A percentile compares a stretch with the other conserved stretches of the same genome.
phyloP scores from a whole-genome alignment of 2,888 invertebrate genomes.

The Yponomeuta sedellus region DNA sequence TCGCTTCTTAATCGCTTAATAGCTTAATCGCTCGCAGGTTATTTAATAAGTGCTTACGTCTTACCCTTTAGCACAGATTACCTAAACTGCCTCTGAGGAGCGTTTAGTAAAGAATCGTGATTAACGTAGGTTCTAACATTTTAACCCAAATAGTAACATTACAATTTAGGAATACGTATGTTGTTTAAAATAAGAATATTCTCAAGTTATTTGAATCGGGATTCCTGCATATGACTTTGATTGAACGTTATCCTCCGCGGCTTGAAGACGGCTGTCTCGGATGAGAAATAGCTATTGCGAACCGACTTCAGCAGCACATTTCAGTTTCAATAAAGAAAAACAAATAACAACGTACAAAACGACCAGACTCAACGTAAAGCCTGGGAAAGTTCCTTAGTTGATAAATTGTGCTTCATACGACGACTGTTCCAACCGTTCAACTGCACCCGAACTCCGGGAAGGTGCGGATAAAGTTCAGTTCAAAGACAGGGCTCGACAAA shows the following conservation, averaged over 20 bases:
- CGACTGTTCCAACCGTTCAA: not conserved
- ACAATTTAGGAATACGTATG: too few species aligned
- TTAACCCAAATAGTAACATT: too few species aligned
- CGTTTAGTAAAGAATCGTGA: too few species aligned
- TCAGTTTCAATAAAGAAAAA: not conserved
- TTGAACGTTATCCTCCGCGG: not conserved
- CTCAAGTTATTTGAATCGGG: not conserved
- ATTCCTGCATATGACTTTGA: slow-evolving; percentile 4
- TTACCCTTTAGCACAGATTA: too few species aligned
- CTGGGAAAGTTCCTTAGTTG: not conserved
- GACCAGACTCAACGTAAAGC: not conserved
- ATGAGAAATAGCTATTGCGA: not conserved
- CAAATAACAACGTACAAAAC: not conserved
- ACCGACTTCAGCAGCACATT: not conserved
- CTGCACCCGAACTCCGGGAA: not conserved
- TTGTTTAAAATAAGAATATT: too few species aligned
- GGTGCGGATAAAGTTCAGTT: not conserved
- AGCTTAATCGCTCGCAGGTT: too few species aligned
- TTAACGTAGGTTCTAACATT: too few species aligned
- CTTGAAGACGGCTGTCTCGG: not conserved
- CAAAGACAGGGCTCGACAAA: not conserved
- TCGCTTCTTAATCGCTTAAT: too few species aligned
- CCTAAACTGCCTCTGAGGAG: too few species aligned
- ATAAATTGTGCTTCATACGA: slow-evolving; percentile 4
- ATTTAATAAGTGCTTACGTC: too few species aligned